Conservation (phyloP, 2,888 invertebrate genomes). For the Tinea pellionella region DNA sequence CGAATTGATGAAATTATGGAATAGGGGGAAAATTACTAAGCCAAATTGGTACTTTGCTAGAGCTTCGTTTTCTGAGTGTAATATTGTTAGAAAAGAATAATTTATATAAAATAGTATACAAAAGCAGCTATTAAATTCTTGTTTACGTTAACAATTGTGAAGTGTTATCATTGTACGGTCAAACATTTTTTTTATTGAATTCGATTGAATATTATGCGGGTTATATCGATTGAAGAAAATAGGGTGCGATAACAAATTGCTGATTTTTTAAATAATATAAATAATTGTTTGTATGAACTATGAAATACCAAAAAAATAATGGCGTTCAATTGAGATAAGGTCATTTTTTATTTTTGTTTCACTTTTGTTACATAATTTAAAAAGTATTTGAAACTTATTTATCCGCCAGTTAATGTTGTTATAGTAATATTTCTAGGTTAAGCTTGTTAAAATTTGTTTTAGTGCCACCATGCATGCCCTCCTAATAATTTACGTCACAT, state of each 20-base stretch:
- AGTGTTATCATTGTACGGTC: slow-evolving; percentile 13
- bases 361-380: too few relatives aligned
- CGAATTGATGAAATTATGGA: too few relatives aligned
- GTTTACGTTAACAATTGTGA: background rate
- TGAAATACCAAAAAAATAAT: slow-evolving; percentile 12
- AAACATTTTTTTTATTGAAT: slow-evolving; percentile 45
- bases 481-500: background rate
- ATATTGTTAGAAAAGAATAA: background rate
- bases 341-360: too few relatives aligned
- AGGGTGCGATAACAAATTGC: slow-evolving; percentile 8
- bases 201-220: slow-evolving; percentile 51
- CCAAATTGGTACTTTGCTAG: too few relatives aligned
- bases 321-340: slow-evolving; percentile 1
- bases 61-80: too few relatives aligned
- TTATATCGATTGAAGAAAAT: slow-evolving; percentile 16
- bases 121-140: background rate
- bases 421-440: background rate
- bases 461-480: background rate
- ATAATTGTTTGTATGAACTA: slow-evolving; percentile 13
- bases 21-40: too few relatives aligned
- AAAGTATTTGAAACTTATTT: too few relatives aligned
- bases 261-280: too few relatives aligned
- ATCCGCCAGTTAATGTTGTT: too few relatives aligned
- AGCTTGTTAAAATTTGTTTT: background rate
- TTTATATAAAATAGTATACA: background rate